Conservation (phyloP, 2,113 vertebrate genomes). For the Helogale parvula region DNA sequence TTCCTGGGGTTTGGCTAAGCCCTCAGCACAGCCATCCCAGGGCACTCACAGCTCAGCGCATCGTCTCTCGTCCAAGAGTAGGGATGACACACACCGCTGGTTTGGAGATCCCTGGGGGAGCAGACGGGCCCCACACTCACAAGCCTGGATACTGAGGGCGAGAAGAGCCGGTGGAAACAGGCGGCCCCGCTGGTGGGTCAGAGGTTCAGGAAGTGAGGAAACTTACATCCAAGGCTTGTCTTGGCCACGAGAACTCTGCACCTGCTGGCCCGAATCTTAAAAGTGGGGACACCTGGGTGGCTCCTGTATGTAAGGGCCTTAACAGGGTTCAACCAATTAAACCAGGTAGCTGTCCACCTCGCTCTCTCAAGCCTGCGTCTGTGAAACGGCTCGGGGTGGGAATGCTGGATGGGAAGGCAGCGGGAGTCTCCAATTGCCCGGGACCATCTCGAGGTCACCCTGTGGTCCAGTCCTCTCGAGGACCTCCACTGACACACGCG, state of each 20-base stretch:
- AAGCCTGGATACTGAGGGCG: not conserved
- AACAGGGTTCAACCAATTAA: fast-evolving
- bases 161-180: not conserved
- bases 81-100: fast-evolving
- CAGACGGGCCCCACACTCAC: fast-evolving
- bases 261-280: fast-evolving
- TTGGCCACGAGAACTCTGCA: fast-evolving
- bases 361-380: not conserved
- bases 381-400: not conserved
- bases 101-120: fast-evolving
- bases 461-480: fast-evolving
- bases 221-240: not conserved
- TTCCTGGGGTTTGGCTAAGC: too few relatives aligned
- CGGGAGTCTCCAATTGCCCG: fast-evolving
- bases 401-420: fast-evolving
- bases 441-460: not conserved
- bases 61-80: fast-evolving
- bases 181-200: fast-evolving
- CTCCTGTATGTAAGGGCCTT: not conserved
- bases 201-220: not conserved
- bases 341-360: not conserved
- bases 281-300: not conserved
- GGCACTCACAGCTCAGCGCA: fast-evolving
- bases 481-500: not conserved
- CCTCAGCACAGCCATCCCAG: too few relatives aligned